Percentiles rank a stretch among this genome's conserved stretches.
phyloP scores from a whole-genome alignment of 2,797 vertebrate genomes.

The Mareca penelope region DNA sequence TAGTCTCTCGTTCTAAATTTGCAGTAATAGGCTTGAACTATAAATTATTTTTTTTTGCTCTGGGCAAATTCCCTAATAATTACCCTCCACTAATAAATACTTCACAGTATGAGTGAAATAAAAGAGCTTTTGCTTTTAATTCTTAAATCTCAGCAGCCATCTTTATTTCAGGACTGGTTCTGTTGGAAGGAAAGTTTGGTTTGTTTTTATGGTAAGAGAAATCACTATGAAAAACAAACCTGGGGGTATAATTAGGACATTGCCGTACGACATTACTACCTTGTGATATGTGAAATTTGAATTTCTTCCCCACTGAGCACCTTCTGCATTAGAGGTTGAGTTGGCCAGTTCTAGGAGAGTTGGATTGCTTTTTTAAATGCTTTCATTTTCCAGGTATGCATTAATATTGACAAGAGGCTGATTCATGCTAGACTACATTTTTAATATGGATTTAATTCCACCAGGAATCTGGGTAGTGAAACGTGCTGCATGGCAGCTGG shows the following conservation, averaged over 20 bases:
- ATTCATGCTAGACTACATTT: conserved; percentile 9
- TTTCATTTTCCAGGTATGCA: background rate
- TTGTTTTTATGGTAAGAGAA: background rate
- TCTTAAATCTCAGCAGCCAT: background rate
- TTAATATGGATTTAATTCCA: conserved; percentile 46
- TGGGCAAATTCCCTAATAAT: background rate
- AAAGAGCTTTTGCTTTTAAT: background rate
- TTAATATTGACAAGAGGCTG: conserved; percentile 7
- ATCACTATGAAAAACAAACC: background rate
- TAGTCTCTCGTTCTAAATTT: background rate
- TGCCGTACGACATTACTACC: background rate
- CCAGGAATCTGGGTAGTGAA: conserved; percentile 18
- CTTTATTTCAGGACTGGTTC: background rate
- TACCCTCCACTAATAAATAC: background rate
- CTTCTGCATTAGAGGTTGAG: background rate
- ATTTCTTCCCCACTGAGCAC: background rate
- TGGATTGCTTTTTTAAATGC: background rate
- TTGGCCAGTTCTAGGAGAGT: background rate
- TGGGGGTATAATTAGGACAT: background rate
- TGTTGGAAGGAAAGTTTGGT: background rate
- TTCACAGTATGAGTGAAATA: background rate
- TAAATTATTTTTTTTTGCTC: conserved; percentile 22
- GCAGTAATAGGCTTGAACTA: background rate
- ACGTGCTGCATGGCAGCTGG: conserved; percentile 54
- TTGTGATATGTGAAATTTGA: background rate